Evolutionary conservation across 2,888 invertebrate genomes (phyloP).

Genomic region (Beris chalybata): DNA sequence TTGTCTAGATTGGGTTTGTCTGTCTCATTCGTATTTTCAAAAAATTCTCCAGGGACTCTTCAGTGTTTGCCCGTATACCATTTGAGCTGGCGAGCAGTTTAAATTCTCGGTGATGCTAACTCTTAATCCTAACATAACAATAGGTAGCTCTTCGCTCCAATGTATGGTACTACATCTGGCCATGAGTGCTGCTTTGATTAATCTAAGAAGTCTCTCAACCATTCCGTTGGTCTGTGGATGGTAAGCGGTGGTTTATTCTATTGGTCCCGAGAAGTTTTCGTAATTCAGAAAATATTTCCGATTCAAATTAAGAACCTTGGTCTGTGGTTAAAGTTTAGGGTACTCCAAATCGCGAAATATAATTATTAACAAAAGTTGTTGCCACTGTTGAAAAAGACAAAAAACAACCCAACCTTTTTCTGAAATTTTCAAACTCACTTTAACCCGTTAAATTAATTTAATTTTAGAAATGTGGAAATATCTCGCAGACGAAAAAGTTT

Average conservation of each 20-base stretch:
- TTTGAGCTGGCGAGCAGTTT: background rate
- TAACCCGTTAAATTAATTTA: no score
- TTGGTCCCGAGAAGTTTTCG: background rate
- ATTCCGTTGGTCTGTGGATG: background rate
- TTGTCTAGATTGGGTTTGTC: no score
- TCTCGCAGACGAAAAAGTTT: no score
- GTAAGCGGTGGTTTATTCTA: background rate
- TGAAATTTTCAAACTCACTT: no score
- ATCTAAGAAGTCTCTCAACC: background rate
- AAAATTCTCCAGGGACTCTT: background rate
- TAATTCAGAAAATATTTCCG: background rate
- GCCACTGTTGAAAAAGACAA: no score
- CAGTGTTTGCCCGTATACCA: no score
- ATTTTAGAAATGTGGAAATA: no score
- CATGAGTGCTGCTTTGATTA: background rate
- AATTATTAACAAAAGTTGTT: no score
- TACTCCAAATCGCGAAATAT: no score
- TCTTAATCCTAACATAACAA: background rate
- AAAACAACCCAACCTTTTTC: no score
- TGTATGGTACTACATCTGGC: background rate
- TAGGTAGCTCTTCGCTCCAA: background rate
- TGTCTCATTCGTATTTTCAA: no score
- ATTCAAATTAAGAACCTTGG: background rate
- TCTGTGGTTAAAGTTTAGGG: no score
- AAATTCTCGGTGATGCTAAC: background rate